These are phyloP conservation scores for Leptobrachium leishanense DNA, from an alignment of 2,113 vertebrate genomes.

Conservation along the genomic window DNA sequence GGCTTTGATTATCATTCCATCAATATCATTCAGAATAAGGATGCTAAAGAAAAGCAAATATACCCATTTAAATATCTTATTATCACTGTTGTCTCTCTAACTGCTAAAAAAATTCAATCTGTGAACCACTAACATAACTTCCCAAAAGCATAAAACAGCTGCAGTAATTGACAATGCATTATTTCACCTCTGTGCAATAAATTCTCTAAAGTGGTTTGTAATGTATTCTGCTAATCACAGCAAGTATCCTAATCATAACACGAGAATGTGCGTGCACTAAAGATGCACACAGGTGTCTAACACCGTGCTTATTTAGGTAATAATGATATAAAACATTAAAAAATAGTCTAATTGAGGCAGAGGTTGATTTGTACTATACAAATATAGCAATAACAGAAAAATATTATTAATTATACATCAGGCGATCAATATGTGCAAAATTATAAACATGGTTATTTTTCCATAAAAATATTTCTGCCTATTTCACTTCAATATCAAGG, in stretches of 20 bases:
- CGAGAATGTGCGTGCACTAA: background rate
- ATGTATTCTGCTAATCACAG: constrained; percentile 9
- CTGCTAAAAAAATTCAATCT: too few relatives aligned
- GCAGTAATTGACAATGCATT: background rate
- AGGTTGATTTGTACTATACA: background rate
- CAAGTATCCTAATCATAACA: constrained; percentile 15
- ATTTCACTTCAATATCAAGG: too few relatives aligned
- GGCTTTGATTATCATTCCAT: too few relatives aligned
- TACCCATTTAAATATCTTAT: too few relatives aligned
- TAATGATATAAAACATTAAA: background rate
- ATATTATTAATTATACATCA: constrained; percentile 6
- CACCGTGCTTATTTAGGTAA: background rate
- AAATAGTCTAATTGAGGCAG: constrained; percentile 8
- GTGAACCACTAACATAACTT: background rate
- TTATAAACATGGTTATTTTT: background rate
- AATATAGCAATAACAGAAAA: background rate
- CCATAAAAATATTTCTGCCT: background rate
- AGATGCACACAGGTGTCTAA: constrained; percentile 18
- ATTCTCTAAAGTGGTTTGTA: constrained; percentile 2
- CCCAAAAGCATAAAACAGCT: background rate
- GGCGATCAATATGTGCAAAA: background rate
- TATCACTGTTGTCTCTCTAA: too few relatives aligned
- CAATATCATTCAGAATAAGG: too few relatives aligned
- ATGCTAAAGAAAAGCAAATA: too few relatives aligned
- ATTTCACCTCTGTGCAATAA: background rate